Conservation (phyloP, 2,888 invertebrate species). For the Encarsia formosa region DNA sequence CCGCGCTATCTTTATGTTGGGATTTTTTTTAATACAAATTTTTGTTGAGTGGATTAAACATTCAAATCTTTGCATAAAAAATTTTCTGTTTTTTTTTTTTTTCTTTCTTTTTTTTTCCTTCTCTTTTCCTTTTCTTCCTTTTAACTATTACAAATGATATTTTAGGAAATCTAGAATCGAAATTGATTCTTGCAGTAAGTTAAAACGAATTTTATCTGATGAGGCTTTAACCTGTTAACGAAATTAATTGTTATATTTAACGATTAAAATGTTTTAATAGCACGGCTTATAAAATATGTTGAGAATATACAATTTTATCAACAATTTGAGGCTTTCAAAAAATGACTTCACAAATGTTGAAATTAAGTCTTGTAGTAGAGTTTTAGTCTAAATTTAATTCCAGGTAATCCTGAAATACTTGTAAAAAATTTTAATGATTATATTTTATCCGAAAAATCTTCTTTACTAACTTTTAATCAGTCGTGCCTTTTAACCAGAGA, state of each 20-base stretch:
- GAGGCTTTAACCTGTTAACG: conserved; percentile 10
- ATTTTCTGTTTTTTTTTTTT: conserved; percentile 19
- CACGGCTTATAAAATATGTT: conserved; percentile 14
- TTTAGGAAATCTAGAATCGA: conserved; percentile 6
- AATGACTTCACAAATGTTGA: conserved; percentile 5
- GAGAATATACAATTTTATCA: conserved; percentile 4
- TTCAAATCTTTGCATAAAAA: conserved; percentile 27
- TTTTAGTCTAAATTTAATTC: no score
- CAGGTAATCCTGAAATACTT: conserved; percentile 17
- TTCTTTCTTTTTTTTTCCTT: conserved; percentile 16
- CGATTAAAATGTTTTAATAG: conserved; percentile 21
- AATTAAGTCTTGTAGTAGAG: background rate
- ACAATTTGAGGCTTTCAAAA: conserved; percentile 16
- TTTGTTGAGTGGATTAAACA: conserved; percentile 28
- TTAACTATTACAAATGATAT: conserved; percentile 23
- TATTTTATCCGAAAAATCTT: conserved; percentile 39
- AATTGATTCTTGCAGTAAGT: conserved; percentile 14
- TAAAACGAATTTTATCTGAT: conserved; percentile 20
- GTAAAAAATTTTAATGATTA: conserved; percentile 36
- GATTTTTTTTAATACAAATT: conserved; percentile 25
- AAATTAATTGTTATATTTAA: conserved; percentile 19
- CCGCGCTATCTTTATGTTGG: conserved; percentile 27
- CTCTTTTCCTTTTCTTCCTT: conserved; percentile 18
- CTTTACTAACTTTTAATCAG: conserved; percentile 44
- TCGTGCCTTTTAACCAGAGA: conserved; percentile 46